Evolutionary conservation across 30 jellyfish, hydroid and myxozoan species (phyloP), one percentile per base, ranked within the genome.

Genomic region (Chironex yamaguchii): DNA sequence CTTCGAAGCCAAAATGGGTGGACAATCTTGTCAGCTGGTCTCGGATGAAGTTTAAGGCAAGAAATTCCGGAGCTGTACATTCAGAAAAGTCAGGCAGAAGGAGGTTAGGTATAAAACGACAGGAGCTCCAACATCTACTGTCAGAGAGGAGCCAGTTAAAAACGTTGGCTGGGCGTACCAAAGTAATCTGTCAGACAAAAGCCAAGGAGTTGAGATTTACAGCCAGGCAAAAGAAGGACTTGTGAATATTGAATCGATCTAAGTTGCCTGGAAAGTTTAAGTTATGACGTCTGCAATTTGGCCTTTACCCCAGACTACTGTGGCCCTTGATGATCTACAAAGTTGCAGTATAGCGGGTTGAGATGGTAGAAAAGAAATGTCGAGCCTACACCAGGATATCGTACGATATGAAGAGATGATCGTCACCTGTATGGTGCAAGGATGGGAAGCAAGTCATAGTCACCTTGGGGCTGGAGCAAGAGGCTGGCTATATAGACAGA

Each of bases 381-480:
- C 34, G 27, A 14, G 73, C 21, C 12, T 58, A 6, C 26, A 58
- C 73, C 32, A 58, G 73, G 32, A 58, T 6, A 21, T 58, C 26
- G 12, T 4, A 22, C 11, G 73, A 14, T 58, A 58, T 25, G 25
- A 20, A 9, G 33, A 14, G 4, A 4, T 58, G 12, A 58, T 58
- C 26, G 26, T 14, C 26, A 25, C 11, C 26, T 58, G 73, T 22
- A 25, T 4, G 73, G 26, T 4, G 33, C 11, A 58, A 58, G 73
- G 26, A 4, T 58, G 73, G 73, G 9, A 11, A 22, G 73, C 33
- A 20, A 25, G 33, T 22, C 33, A 58, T 58, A 14, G 33, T 25
- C 73, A 58, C 21, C 25, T 58, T 11, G 73, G 34, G 21, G 73
- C 21, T 11, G 73, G 73, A 58, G 73, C 73, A n/a, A n/a, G n/a